Evolutionary conservation across 2,113 vertebrate species (phyloP), one percentile per base, ranked within the genome.

Genomic region (Calypte anna): DNA sequence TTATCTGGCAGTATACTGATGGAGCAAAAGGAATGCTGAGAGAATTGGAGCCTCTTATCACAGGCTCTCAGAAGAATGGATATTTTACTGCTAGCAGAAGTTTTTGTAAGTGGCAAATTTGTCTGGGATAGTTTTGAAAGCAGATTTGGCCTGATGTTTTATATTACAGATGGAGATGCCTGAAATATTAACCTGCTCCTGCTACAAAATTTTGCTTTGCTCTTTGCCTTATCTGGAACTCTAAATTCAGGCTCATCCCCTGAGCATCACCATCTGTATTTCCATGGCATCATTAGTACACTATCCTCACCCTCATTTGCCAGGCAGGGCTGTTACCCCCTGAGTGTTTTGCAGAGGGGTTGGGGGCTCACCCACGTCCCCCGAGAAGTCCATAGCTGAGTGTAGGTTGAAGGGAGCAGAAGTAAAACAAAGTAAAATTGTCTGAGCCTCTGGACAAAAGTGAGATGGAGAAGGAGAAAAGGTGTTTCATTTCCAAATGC

Each of bases 361-460:
- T 19, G 27, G 33, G 53, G 36, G 57, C 38, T 43, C 36, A 33
- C 7, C 46, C 66, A 12, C 20, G 19, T 24, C 15, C 46, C 36
- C 43, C 1, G 2, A 62, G 17, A 62, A 48, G 3, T 9, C 28
- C 55, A 33, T 6, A 40, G 5, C 31, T 22, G 24, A 30, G 30
- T 1, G 4, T 22, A 31, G 33, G 46, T 1, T 53, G 23, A 51
- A 38, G 0, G 0, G 24, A 59, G 9, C 6, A 21, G 16, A 57
- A 70, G 46, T 44, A 59, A 30, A 81, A 21, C 21, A 8, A 81
- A 30, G 14, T 48, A 36, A 67, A 78, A 59, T 4, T 18, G 8
- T 14, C 30, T 14, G 43, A 90, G 33, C 18, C 12, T 50, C 31
- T 43, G 23, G 79, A 83, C 53, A 83, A 67, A 91, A 86, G 38